Conservation (phyloP, 2,113 vertebrate genomes). For the Cyphomyrus plagiostoma region DNA sequence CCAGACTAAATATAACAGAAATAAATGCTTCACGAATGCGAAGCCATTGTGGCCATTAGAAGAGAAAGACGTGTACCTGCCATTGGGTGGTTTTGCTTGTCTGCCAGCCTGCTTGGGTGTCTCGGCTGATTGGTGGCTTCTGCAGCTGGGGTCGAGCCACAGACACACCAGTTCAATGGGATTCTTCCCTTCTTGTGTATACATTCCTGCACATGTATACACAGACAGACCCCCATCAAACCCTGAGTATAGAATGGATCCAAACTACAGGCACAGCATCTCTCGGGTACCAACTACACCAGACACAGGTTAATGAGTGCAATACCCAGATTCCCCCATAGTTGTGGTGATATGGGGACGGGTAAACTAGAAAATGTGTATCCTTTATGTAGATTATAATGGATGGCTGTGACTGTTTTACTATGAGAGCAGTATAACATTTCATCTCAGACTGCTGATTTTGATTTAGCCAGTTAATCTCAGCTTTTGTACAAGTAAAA, state of each 20-base stretch:
- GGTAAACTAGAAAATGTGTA: not conserved
- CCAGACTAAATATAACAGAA: not conserved
- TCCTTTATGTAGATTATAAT: not conserved
- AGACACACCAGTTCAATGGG: not conserved
- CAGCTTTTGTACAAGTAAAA: not conserved
- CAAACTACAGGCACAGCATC: not conserved
- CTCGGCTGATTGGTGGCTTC: not conserved
- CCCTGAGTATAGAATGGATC: not conserved
- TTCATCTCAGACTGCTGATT: not conserved
- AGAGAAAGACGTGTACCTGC: not conserved
- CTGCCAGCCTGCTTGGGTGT: constrained; percentile 5
- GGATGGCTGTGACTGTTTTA: not conserved
- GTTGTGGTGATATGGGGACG: not conserved
- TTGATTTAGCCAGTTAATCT: not conserved
- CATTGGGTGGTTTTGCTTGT: not conserved
- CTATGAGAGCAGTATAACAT: not conserved
- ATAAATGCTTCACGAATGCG: too few relatives aligned
- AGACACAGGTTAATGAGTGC: not conserved
- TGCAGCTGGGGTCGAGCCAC: not conserved
- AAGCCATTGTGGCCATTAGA: not conserved
- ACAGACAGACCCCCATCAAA: not conserved
- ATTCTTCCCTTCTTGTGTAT: not conserved
- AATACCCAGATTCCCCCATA: not conserved
- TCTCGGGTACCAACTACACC: not conserved
- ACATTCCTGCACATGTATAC: not conserved